Base-by-base conservation (phyloP, 2,113 vertebrate species). In the Amazona guildingii region DNA sequence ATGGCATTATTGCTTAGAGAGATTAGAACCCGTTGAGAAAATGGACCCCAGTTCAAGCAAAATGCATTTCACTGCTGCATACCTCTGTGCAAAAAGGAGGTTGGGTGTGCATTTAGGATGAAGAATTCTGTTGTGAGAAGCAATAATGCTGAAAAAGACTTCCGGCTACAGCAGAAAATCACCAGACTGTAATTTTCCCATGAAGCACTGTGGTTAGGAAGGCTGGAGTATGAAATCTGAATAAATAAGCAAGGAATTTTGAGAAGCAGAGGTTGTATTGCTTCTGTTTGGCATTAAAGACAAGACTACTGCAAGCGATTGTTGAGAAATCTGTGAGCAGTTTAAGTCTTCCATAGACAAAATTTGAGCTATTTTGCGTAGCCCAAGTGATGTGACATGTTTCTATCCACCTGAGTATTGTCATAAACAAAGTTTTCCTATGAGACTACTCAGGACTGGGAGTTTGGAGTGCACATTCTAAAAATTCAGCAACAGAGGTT, bases 11-110 rank as follows among this genome's bases (percentile, higher is more conserved):
- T 95, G 73, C 80, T 84, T 62, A 57, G 77, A 84, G 84, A 94
- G 51, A 95, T 95, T 87, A 86, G 69, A 92, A 94, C 14, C 73
- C 39, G 35, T 86, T 84, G 86, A 62, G 64, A 94, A 93, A 66
- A n/a, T 0, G 7, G 46, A 77, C 31, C 64, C 72, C 63, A 41
- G 25, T 82, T 90, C 80, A 86, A 81, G 84, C 0, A 12, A 95
- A 92, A 92, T n/a, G 20, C 15, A 14, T 62, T 87, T 91, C 41
- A 17, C 66, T 10, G 5, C 52, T 66, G 49, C 20, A 48, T 77
- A 68, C 35, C 6, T 88, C 43, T 41, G 18, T 31, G 62, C 84
- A 88, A 35, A 73, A 79, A 62, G 21, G 62, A 78, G 46, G 19
- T 39, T 86, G 48, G 13, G 4, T 69, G 20, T 44, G 17, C 39